Evolutionary conservation across 2,888 invertebrate genomes (phyloP).

Genomic region (Ditylenchus weischeri): DNA sequence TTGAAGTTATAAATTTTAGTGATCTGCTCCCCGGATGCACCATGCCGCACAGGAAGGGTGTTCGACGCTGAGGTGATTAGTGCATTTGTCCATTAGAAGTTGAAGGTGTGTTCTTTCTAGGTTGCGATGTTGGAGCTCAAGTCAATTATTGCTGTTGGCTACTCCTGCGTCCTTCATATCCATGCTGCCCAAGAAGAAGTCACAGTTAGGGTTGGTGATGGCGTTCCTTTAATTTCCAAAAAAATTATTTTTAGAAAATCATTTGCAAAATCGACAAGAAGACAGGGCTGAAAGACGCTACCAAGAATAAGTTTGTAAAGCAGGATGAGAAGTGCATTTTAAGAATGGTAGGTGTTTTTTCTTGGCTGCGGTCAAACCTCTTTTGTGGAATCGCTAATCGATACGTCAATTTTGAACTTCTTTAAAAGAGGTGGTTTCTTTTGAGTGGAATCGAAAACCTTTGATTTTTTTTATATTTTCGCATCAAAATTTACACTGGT

Average conservation of each 20-base stretch:
- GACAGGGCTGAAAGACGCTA: constrained; percentile 75
- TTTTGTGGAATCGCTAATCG: too few species aligned
- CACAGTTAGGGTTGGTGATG: constrained; percentile 77
- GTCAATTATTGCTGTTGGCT: constrained; percentile 98
- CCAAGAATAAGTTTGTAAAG: constrained; percentile 90
- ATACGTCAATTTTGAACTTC: too few species aligned
- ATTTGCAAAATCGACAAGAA: constrained; percentile 98
- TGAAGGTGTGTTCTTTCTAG: constrained; percentile 27
- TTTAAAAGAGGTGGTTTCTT: too few species aligned
- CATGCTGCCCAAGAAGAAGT: constrained; percentile 98
- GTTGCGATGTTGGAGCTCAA: constrained; percentile 92
- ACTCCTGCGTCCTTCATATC: constrained; percentile 98
- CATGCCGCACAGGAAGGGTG: constrained; percentile 85
- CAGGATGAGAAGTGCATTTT: constrained; percentile 99
- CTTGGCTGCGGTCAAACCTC: too few species aligned
- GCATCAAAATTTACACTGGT: too few species aligned
- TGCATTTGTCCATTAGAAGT: neutral
- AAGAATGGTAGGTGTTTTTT: constrained; percentile 65
- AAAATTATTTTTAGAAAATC: constrained; percentile 81
- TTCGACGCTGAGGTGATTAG: constrained; percentile 82
- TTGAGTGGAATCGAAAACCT: too few species aligned
- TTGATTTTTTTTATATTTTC: too few species aligned
- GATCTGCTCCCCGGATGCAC: constrained; percentile 84
- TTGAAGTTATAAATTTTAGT: constrained; percentile 59
- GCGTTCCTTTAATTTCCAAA: too few species aligned